Base-by-base conservation (phyloP, 2,888 invertebrate species). In the Drosophila antonietae region DNA sequence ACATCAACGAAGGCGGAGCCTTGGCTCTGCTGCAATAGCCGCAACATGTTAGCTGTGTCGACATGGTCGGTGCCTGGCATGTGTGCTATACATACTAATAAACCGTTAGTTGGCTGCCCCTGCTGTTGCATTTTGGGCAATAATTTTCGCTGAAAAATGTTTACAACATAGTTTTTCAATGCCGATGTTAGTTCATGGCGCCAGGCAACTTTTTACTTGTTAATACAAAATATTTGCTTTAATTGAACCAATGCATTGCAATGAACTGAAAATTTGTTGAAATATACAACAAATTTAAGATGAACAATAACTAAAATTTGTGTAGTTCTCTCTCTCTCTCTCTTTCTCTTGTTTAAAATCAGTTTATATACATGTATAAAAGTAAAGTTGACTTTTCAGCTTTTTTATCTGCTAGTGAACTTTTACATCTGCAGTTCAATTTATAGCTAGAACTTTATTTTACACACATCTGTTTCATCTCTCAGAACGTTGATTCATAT, bases 41-140 rank as follows among this genome's bases (percentile, higher is more conserved):
- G 43, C 88, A 88, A 76, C 82, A 72, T 81, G 81, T 44, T 43
- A 52, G 78, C 70, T 55, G 44, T 68, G 82, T 82, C 69, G 85
- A 81, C 79, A 73, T 65, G 60, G 64, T 62, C 69, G 60, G 62
- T 62, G 67, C 61, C 68, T 65, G 73, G 74, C 82, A 89, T 89
- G 79, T 84, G 73, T 55, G 84, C 88, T 69, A 60, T 75, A 89
- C 90, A 84, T 88, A 84, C 84, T 89, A 84, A 84, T 84, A 89
- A 79, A 75, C 69, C 86, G 80, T 82, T 88, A 79, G 88, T 82
- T 73, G 69, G 66, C 64, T 60, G 53, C 60, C 41, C 44, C 60
- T 69, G 68, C 79, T 64, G 71, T 60, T 67, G 62, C 75, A 62
- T 44, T 61, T 64, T 3, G 35, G 44, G 14, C 41, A 58, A 68